Evolutionary conservation across 2,888 invertebrate genomes (phyloP).

Genomic region (Itoplectis maculator): DNA sequence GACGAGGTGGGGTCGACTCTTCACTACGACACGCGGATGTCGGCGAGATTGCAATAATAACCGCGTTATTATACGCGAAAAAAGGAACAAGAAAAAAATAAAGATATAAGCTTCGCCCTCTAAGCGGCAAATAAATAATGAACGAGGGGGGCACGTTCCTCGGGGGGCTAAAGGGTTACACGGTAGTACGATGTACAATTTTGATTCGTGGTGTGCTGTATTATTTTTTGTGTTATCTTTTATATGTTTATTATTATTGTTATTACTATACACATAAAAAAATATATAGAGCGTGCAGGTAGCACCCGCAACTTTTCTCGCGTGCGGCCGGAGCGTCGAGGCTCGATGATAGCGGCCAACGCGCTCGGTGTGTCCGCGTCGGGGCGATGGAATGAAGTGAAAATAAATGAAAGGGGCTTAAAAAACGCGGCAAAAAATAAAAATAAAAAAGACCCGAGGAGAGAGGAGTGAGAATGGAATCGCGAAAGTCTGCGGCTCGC

Average conservation of each 20-base stretch:
- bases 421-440: constrained; percentile 21
- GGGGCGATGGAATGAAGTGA: constrained; percentile 15
- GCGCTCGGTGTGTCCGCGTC: neutral
- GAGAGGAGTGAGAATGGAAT: constrained; percentile 45
- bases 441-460: no score
- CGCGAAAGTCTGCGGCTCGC: constrained; percentile 51
- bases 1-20: neutral
- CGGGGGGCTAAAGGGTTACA: constrained; percentile 51
- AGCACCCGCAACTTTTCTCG: constrained; percentile 1
- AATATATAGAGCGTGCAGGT: constrained; percentile 5
- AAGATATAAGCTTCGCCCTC: constrained; percentile 25
- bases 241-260: neutral
- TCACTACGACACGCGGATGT: neutral
- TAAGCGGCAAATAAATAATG: constrained; percentile 37
- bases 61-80: no score
- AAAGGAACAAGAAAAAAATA: neutral
- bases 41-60: neutral
- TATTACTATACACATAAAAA: neutral
- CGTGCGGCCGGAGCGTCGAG: neutral
- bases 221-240: no score
- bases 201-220: constrained; percentile 57
- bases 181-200: constrained; percentile 51
- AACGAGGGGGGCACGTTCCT: constrained; percentile 46
- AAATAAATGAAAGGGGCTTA: constrained; percentile 19
- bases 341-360: constrained; percentile 24